phyloP scores from a whole-genome alignment of 1,140 invertebrate genomes.

The Camponotus pennsylvanicus region DNA sequence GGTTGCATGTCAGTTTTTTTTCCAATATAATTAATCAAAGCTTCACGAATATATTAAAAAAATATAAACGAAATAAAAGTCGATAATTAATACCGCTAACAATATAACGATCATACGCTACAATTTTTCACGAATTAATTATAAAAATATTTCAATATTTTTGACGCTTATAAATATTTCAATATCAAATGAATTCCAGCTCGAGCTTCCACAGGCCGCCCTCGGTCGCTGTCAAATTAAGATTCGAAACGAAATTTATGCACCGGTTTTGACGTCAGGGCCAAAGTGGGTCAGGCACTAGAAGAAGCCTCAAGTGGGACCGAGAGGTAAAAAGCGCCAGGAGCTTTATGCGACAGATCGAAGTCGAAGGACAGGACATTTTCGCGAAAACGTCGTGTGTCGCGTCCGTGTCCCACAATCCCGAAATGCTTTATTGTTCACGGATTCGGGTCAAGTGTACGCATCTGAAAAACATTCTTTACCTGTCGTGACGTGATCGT shows the following conservation, averaged over 20 bases:
- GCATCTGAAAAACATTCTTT: background rate
- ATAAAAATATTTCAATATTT: conserved; percentile 5
- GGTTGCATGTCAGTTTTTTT: background rate
- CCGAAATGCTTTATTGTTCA: conserved; percentile 12
- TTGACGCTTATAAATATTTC: background rate
- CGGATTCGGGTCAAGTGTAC: conserved; percentile 12
- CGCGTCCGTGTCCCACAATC: conserved; percentile 16
- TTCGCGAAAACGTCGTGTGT: background rate
- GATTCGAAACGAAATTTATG: conserved; percentile 32
- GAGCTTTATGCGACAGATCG: conserved; percentile 24
- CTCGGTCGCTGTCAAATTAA: background rate
- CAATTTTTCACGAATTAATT: background rate
- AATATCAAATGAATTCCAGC: background rate
- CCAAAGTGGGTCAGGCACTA: conserved; percentile 14
- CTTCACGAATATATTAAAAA: background rate
- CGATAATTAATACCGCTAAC: background rate
- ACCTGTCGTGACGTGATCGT: background rate
- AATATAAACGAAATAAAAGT: background rate
- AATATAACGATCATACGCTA: background rate
- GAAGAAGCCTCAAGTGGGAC: conserved; percentile 4
- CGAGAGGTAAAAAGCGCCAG: conserved; percentile 7
- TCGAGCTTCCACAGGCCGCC: background rate
- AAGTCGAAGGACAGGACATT: conserved; percentile 22
- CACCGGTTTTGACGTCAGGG: conserved; percentile 8
- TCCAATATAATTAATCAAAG: background rate